Conservation (phyloP, 2,797 vertebrate species). For the Danio jaintianensis region DNA sequence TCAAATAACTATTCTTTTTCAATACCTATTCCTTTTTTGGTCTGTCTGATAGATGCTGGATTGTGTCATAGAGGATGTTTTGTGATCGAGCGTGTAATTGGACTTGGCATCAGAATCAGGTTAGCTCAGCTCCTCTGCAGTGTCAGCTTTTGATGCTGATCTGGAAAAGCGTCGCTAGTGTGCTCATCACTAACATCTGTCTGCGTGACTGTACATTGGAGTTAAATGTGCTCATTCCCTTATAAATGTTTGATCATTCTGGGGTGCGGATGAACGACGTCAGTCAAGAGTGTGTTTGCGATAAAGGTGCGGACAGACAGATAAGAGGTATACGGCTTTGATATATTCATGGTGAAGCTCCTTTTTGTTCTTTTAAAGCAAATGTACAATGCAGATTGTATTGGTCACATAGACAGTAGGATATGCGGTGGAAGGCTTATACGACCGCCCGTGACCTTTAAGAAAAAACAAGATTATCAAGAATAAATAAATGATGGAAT, state of each 20-base stretch:
- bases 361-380: too few species aligned
- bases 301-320: not conserved
- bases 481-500: too few species aligned
- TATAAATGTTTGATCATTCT: not conserved
- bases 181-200: not conserved
- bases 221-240: slow-evolving; percentile 10
- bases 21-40: too few species aligned
- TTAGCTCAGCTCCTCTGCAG: slow-evolving; percentile 19
- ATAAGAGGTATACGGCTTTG: too few species aligned
- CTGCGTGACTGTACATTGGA: not conserved
- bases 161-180: not conserved
- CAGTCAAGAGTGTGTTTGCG: not conserved
- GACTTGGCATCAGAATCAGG: slow-evolving; percentile 31
- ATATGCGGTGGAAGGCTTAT: too few species aligned
- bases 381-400: too few species aligned
- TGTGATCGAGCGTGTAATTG: slow-evolving; percentile 23
- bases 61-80: slow-evolving; percentile 45
- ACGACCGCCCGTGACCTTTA: too few species aligned
- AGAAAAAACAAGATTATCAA: too few species aligned
- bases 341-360: too few species aligned
- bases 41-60: slow-evolving; percentile 46
- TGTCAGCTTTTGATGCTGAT: slow-evolving; percentile 27
- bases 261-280: not conserved
- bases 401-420: too few species aligned
- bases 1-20: too few species aligned